A percentile compares a stretch with the other conserved stretches of the same genome.
These are phyloP conservation scores for Daktulosphaira vitifoliae DNA, from an alignment of 1,140 invertebrate genomes.

Conservation along the genomic window DNA sequence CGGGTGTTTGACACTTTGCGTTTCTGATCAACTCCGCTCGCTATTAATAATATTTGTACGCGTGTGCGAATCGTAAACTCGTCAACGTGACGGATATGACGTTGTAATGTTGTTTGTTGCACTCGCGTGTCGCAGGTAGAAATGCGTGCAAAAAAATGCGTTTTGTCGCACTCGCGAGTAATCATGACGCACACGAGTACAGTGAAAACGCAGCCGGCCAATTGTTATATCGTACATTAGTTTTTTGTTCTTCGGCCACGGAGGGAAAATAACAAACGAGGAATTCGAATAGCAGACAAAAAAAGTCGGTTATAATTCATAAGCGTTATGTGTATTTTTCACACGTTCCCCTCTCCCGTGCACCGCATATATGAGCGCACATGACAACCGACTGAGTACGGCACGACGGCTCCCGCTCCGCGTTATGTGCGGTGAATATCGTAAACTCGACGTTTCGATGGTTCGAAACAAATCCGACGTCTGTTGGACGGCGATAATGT, in stretches of 20 bases:
- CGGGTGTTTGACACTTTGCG: too few species aligned
- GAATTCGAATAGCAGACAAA: background rate
- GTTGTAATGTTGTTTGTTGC: too few species aligned
- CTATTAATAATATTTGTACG: background rate
- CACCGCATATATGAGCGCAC: too few species aligned
- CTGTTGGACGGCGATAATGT: conserved; percentile 32
- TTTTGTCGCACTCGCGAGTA: too few species aligned
- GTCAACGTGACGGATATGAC: background rate
- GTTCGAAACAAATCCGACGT: conserved; percentile 33
- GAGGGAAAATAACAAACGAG: background rate
- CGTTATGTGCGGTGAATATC: background rate
- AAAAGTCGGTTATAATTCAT: conserved; percentile 9
- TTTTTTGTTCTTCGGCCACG: background rate
- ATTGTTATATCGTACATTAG: too few species aligned
- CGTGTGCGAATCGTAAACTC: conserved; percentile 2
- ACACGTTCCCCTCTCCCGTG: conserved; percentile 11
- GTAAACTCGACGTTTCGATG: conserved; percentile 32
- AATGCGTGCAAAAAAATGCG: too few species aligned
- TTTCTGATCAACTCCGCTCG: too few species aligned
- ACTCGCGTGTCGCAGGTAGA: too few species aligned
- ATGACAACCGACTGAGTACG: background rate
- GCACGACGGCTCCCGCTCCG: too few species aligned
- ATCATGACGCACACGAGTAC: too few species aligned
- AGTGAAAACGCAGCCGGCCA: too few species aligned
- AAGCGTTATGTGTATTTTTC: conserved; percentile 22